These are phyloP conservation scores for Pristionchus japonicus DNA, from an alignment of 2,888 invertebrate species.

Conservation along the genomic window DNA sequence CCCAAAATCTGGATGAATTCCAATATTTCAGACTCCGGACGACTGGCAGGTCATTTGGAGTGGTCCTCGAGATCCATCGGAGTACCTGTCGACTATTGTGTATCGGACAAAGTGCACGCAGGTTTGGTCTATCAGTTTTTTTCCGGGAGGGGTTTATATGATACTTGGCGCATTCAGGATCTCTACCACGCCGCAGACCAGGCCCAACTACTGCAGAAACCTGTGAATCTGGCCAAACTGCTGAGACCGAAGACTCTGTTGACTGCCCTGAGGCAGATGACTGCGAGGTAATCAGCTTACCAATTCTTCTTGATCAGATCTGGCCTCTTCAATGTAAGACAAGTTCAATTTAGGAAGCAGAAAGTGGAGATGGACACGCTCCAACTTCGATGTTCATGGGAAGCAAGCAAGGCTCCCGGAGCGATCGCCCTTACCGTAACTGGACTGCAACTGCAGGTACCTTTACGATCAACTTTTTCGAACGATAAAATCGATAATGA, in stretches of 20 bases:
- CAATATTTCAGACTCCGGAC: slow-evolving; percentile 82
- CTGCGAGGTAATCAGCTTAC: slow-evolving; percentile 81
- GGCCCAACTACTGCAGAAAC: slow-evolving; percentile 78
- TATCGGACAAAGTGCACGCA: slow-evolving; percentile 79
- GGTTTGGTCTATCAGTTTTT: not conserved
- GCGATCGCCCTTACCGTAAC: not conserved
- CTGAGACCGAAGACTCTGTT: slow-evolving; percentile 85
- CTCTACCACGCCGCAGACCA: slow-evolving; percentile 78
- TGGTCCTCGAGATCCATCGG: slow-evolving; percentile 81
- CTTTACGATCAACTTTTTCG: too few species aligned
- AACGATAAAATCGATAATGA: too few species aligned
- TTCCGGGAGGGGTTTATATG: too few species aligned
- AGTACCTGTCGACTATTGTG: slow-evolving; percentile 80
- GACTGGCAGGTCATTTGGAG: slow-evolving; percentile 83
- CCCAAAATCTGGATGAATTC: too few species aligned
- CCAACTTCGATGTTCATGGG: slow-evolving; percentile 40
- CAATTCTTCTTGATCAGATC: too few species aligned
- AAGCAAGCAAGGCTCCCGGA: slow-evolving; percentile 1
- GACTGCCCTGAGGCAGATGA: slow-evolving; percentile 84
- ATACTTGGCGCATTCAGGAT: too few species aligned
- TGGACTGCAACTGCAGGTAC: slow-evolving; percentile 43
- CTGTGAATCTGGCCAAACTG: slow-evolving; percentile 82
- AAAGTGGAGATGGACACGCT: slow-evolving; percentile 45
- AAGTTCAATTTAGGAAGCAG: slow-evolving; percentile 45
- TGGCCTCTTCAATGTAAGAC: too few species aligned